Base-by-base conservation (phyloP, 1,140 invertebrate genomes). In the Drosophila miranda region DNA sequence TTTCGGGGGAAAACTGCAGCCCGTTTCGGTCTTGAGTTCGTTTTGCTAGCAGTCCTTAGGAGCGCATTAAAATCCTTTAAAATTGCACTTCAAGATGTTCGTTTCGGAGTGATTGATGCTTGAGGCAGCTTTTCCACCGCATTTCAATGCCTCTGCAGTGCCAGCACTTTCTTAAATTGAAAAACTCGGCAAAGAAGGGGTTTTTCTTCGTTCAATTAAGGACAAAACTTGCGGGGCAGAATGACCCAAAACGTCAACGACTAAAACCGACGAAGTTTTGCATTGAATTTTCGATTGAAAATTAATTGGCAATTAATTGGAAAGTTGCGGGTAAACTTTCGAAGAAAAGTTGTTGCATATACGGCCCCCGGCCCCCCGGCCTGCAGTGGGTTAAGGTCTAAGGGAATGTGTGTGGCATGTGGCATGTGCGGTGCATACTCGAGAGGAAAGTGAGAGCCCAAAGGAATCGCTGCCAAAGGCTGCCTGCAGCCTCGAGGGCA, bases 221-320 rank as follows among this genome's bases (percentile, higher is more conserved):
- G 8, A 8, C 8, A 2, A 55, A 67, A 68, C 6, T 23, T 68
- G 53, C 7, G 4, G 11, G 34, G 11, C 45, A 14, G 8, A 26
- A 52, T 67, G 63, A 54, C 63, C 63, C 41, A 48, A 28, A 44
- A 19, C 23, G 41, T 50, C 46, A 58, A 55, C 26, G 44, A 49
- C 34, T 49, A 66, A 76, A 59, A 59, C n/a, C 30, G 34, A 38
- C 11, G 7, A 48, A 58, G 55, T 58, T 46, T 46, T 58, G 26
- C 14, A 58, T 46, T 48, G 30, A 38, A 38, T 13, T 38, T 38
- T 38, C 34, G 38, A 66, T 68, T 14, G 30, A 16, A 74, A 82
- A 78, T 87, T 88, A 88, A 87, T 83, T 88, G 83, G 59, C 61
- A 87, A 38, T 38, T 86, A 86, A 86, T 87, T 82, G 78, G 82